These are phyloP conservation scores for Polymixis flavicincta DNA, from an alignment of 2,888 invertebrate genomes.

Conservation along the genomic window DNA sequence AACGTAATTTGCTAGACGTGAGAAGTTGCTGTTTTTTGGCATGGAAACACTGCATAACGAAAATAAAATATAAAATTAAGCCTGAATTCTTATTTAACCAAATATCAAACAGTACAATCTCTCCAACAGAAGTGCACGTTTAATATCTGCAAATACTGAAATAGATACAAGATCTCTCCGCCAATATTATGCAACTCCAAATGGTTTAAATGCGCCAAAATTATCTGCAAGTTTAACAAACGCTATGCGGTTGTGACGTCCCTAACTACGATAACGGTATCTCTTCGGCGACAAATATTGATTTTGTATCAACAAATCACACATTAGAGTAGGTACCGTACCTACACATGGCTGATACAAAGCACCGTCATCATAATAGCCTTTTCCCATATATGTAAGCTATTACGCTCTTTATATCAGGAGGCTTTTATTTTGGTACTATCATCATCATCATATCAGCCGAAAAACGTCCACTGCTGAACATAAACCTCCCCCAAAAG, in stretches of 20 bases:
- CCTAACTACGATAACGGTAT: conserved; percentile 55
- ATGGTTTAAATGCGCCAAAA: conserved; percentile 49
- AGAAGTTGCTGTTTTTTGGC: conserved; percentile 12
- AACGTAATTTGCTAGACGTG: conserved; percentile 24
- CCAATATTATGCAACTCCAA: conserved; percentile 50
- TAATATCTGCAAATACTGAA: conserved; percentile 33
- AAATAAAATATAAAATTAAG: background rate
- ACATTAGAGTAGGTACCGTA: conserved; percentile 42
- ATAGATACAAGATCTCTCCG: conserved; percentile 13
- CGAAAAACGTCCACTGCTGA: no score
- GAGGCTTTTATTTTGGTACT: no score
- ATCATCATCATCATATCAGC: no score
- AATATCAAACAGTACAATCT: conserved; percentile 30
- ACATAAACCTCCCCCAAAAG: no score
- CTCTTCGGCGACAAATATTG: conserved; percentile 55
- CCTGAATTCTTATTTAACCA: conserved; percentile 1
- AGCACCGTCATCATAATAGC: conserved; percentile 38
- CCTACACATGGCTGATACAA: conserved; percentile 59
- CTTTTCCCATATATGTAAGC: no score
- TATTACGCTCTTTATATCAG: no score
- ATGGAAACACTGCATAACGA: background rate
- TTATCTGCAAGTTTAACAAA: conserved; percentile 23
- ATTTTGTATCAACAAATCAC: conserved; percentile 67
- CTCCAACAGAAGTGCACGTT: conserved; percentile 13
- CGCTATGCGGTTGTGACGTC: conserved; percentile 39